Conservation (phyloP, 2,888 invertebrate genomes). For the Ophion slaviceki region DNA sequence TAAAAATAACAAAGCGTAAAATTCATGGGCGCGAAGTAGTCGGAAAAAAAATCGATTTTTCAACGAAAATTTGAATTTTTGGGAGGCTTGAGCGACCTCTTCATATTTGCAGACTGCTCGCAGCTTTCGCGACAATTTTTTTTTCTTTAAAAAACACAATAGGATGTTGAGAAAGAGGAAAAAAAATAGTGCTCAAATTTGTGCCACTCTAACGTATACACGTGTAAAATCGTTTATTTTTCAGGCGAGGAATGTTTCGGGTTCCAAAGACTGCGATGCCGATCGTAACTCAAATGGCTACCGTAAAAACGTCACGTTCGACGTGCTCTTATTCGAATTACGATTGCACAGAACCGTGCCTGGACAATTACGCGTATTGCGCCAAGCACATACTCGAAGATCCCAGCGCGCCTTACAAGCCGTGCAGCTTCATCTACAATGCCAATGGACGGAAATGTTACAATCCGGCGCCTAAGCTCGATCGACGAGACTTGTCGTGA, state of each 20-base stretch:
- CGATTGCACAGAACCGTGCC: constrained; percentile 88
- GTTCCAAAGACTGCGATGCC: constrained; percentile 77
- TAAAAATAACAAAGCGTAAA: no score
- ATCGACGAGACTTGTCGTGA: constrained; percentile 89
- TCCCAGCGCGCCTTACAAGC: constrained; percentile 92
- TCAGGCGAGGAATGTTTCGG: constrained; percentile 77
- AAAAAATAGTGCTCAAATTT: no score
- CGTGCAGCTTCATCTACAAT: constrained; percentile 89
- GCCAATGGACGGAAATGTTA: constrained; percentile 90
- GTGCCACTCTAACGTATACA: not conserved
- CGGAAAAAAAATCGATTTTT: no score
- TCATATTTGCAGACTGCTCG: no score
- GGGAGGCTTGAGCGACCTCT: no score
- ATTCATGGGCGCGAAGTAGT: no score
- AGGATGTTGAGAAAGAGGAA: no score
- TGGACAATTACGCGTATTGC: constrained; percentile 92
- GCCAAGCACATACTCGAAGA: constrained; percentile 93
- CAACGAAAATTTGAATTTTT: no score
- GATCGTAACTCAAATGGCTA: constrained; percentile 50
- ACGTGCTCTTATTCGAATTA: constrained; percentile 85
- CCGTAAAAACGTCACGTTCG: not conserved
- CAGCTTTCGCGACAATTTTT: no score
- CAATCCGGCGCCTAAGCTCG: constrained; percentile 90
- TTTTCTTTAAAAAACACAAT: no score
- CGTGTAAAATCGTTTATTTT: constrained; percentile 23